Evolutionary conservation across 2,888 invertebrate species (phyloP).

Genomic region (Amiota mariae): DNA sequence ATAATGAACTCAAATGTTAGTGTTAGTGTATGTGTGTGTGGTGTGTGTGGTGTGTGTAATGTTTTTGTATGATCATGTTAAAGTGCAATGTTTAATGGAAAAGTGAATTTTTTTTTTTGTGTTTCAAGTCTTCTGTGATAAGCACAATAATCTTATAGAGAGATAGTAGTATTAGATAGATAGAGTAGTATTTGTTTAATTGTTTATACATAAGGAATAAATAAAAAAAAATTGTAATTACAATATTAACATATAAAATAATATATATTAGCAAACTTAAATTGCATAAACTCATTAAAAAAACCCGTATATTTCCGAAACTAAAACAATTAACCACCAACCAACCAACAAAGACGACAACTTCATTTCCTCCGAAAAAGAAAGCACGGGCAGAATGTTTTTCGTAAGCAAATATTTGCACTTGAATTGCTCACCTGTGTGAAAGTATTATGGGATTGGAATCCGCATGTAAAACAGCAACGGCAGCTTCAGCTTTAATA

Average conservation of each 20-base stretch:
- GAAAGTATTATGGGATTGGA: constrained; percentile 89
- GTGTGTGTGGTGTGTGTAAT: constrained; percentile 9
- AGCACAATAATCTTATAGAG: constrained; percentile 57
- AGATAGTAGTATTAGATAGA: constrained; percentile 15
- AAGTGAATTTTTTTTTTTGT: constrained; percentile 37
- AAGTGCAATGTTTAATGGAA: constrained; percentile 37
- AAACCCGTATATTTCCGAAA: constrained; percentile 52
- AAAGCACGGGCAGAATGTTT: constrained; percentile 74
- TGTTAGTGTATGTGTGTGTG: not conserved
- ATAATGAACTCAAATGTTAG: constrained; percentile 36
- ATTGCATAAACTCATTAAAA: constrained; percentile 30
- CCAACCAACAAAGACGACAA: constrained; percentile 50
- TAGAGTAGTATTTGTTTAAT: constrained; percentile 39
- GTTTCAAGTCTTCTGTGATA: constrained; percentile 73
- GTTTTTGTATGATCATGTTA: constrained; percentile 29
- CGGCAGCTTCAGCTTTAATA: constrained; percentile 92
- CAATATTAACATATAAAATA: constrained; percentile 25
- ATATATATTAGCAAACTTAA: constrained; percentile 25
- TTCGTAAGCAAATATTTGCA: constrained; percentile 48
- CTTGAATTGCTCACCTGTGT: constrained; percentile 79
- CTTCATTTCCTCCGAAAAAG: constrained; percentile 71
- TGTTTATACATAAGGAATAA: constrained; percentile 23
- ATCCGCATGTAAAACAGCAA: constrained; percentile 91
- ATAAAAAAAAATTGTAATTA: constrained; percentile 23
- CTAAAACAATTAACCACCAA: constrained; percentile 1